phyloP scores from a whole-genome alignment of 1,140 invertebrate genomes.

The Tetranychus cinnabarinus region DNA sequence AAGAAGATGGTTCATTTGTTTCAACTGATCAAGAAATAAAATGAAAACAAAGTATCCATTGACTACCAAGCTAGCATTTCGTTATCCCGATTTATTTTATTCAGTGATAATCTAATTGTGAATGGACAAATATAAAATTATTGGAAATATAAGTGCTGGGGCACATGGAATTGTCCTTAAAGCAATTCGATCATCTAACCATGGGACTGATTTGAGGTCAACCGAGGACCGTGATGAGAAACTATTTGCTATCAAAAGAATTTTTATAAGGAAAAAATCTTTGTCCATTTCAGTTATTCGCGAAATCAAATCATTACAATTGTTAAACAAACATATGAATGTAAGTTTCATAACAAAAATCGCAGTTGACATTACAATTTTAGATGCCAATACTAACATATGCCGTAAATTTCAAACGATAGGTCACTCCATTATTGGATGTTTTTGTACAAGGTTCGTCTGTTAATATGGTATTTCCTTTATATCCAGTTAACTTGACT shows the following conservation, averaged over 20 bases:
- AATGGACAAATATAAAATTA: background rate
- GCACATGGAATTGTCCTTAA: constrained; percentile 82
- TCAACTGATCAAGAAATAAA: no score
- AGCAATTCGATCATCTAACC: constrained; percentile 18
- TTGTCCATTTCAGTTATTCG: constrained; percentile 17
- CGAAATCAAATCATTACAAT: constrained; percentile 78
- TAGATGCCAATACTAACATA: no score
- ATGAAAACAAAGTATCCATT: no score
- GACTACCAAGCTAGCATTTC: no score
- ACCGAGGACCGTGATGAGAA: constrained; percentile 27
- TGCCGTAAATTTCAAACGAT: background rate
- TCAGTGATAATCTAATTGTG: no score
- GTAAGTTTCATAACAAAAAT: constrained; percentile 29
- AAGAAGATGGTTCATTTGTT: no score
- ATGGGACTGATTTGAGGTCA: constrained; percentile 18
- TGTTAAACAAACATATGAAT: constrained; percentile 57
- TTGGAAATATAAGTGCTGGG: constrained; percentile 77
- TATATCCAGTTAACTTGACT: constrained; percentile 9
- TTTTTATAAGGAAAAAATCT: constrained; percentile 1
- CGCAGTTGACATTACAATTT: no score
- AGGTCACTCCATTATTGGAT: constrained; percentile 71
- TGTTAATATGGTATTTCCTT: constrained; percentile 55
- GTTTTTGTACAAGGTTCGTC: constrained; percentile 68
- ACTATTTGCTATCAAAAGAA: constrained; percentile 5
- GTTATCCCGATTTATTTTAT: no score